These are phyloP conservation scores for Ptychodera flava DNA, from an alignment of 35 echinoderm and acorn worm genomes.

Conservation along the genomic window DNA sequence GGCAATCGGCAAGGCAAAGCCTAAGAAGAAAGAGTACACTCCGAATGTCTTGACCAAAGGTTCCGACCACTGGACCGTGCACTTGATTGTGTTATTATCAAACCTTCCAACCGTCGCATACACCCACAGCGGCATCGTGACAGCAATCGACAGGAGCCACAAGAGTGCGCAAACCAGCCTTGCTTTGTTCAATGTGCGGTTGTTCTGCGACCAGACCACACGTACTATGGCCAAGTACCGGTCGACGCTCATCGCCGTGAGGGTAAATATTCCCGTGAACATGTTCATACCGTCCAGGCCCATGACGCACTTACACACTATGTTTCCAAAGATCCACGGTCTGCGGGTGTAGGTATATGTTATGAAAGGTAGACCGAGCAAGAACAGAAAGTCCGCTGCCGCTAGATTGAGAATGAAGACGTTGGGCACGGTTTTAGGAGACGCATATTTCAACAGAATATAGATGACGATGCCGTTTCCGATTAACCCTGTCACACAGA, in stretches of 20 bases:
- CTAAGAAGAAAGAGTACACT: background rate
- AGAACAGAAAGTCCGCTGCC: background rate
- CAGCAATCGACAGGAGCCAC: background rate
- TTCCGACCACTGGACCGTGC: background rate
- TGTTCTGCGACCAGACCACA: background rate
- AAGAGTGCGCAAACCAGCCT: background rate
- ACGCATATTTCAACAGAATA: background rate
- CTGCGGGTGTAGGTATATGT: background rate
- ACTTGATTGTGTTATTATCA: background rate
- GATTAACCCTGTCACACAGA: background rate
- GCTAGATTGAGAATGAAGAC: background rate
- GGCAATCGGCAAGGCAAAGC: background rate
- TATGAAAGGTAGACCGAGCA: background rate
- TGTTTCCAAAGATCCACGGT: background rate
- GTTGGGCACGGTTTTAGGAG: background rate
- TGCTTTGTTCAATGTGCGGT: background rate
- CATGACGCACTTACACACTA: background rate
- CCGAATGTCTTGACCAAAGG: background rate
- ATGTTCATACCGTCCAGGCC: background rate
- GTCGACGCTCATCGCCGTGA: background rate
- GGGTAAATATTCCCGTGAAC: background rate
- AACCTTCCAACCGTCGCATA: background rate
- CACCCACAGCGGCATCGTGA: background rate
- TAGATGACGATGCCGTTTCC: background rate
- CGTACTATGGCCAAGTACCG: background rate